Conservation (phyloP, 2,888 invertebrate species). For the Pomacea canaliculata region DNA sequence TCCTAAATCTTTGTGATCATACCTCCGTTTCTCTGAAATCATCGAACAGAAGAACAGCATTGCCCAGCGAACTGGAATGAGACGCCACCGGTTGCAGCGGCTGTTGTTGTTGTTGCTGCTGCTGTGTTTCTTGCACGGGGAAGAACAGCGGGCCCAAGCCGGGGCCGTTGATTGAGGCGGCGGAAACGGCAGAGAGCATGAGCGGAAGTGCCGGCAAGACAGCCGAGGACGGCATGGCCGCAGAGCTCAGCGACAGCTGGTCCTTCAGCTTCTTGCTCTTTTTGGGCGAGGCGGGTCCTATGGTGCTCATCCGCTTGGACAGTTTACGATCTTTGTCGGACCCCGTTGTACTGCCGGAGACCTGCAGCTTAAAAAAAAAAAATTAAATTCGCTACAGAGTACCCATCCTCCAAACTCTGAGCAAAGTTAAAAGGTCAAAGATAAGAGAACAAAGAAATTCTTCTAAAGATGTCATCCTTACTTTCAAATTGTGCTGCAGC, state of each 20-base stretch:
- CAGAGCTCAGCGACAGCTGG: conserved; percentile 2
- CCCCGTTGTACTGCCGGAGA: background rate
- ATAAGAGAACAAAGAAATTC: too few species aligned
- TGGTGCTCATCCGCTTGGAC: background rate
- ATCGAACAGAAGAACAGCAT: conserved; percentile 6
- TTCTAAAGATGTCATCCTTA: background rate
- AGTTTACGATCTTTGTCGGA: background rate
- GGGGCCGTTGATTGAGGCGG: background rate
- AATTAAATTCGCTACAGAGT: too few species aligned
- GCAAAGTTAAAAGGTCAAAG: too few species aligned
- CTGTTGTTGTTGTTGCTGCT: conserved; percentile 6
- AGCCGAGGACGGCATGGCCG: background rate
- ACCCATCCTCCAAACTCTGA: too few species aligned
- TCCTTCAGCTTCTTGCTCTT: conserved; percentile 24
- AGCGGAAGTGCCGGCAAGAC: background rate
- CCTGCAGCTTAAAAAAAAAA: background rate
- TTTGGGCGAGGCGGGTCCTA: background rate
- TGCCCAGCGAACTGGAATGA: conserved; percentile 15
- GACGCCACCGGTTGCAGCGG: background rate
- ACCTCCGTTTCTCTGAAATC: conserved; percentile 10
- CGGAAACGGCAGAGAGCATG: background rate
- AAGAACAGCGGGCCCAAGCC: conserved; percentile 2
- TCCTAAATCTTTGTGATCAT: background rate
- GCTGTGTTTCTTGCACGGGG: conserved; percentile 10
- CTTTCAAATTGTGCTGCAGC: conserved; percentile 20